Evolutionary conservation across 2,113 vertebrate genomes (phyloP).

Genomic region (Protobothrops flavoviridis): DNA sequence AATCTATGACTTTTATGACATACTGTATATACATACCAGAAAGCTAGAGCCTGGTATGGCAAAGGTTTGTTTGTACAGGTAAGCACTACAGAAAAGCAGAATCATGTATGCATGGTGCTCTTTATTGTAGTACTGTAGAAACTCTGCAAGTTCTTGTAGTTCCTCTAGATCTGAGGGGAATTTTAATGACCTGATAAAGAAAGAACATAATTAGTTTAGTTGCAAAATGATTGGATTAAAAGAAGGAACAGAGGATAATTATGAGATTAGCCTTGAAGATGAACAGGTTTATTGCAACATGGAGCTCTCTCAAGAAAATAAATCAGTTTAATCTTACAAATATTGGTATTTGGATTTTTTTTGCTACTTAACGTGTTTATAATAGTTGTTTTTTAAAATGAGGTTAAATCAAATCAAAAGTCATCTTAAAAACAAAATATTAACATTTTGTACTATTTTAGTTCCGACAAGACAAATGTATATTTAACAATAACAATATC

Average conservation of each 20-base stretch:
- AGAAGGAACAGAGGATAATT: not conserved
- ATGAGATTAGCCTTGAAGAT: not conserved
- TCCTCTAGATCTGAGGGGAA: conserved; percentile 93
- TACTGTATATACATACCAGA: conserved; percentile 79
- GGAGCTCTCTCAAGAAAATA: not conserved
- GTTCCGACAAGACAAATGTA: not conserved
- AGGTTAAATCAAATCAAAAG: not conserved
- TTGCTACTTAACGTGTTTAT: not conserved
- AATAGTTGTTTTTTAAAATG: not conserved
- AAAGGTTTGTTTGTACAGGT: conserved; percentile 97
- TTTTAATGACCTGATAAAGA: conserved; percentile 76
- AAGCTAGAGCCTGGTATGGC: conserved; percentile 95
- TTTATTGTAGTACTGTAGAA: conserved; percentile 85
- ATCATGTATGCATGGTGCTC: conserved; percentile 87
- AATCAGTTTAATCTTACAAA: not conserved
- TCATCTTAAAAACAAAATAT: not conserved
- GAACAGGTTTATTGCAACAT: not conserved
- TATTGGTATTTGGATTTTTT: not conserved
- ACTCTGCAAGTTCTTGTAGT: conserved; percentile 82
- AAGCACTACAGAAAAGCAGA: conserved; percentile 90
- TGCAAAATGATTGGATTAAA: not conserved
- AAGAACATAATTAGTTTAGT: not conserved
- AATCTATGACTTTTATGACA: not conserved
- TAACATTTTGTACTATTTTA: not conserved
- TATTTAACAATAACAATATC: not conserved